Conservation (phyloP, 2,113 vertebrate species). For the Brachyistius frenatus region DNA sequence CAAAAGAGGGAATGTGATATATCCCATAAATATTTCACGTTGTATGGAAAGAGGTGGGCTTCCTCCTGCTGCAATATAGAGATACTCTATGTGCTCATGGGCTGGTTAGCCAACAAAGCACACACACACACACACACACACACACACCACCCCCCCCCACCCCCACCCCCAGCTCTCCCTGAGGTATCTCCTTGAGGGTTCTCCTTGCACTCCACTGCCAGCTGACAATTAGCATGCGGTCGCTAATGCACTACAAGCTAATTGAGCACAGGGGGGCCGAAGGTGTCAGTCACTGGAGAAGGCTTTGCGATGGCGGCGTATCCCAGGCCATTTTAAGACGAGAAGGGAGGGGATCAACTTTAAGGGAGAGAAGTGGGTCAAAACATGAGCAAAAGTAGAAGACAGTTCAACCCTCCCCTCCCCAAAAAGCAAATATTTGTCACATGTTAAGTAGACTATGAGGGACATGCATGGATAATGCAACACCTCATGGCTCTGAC, state of each 20-base stretch:
- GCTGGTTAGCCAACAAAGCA: conserved; percentile 67
- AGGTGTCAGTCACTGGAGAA: conserved; percentile 77
- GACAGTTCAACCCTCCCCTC: neutral
- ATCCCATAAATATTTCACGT: conserved; percentile 77
- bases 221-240: conserved; percentile 79
- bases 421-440: neutral
- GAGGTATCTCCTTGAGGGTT: conserved; percentile 73
- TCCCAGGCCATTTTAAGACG: conserved; percentile 46
- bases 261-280: conserved; percentile 80
- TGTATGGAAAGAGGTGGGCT: conserved; percentile 53
- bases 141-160: neutral
- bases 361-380: conserved; percentile 37
- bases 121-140: neutral
- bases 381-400: neutral
- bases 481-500: neutral
- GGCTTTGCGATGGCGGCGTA: conserved; percentile 28
- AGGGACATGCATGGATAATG: neutral
- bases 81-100: conserved; percentile 54
- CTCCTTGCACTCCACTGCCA: conserved; percentile 74
- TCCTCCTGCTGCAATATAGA: conserved; percentile 43
- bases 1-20: conserved; percentile 69
- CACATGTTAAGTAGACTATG: neutral
- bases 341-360: conserved; percentile 29
- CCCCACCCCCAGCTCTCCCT: conserved; percentile 42
- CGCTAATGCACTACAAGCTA: conserved; percentile 77